Conservation (phyloP, 2,888 invertebrate genomes). For the Sphinx pinastri region DNA sequence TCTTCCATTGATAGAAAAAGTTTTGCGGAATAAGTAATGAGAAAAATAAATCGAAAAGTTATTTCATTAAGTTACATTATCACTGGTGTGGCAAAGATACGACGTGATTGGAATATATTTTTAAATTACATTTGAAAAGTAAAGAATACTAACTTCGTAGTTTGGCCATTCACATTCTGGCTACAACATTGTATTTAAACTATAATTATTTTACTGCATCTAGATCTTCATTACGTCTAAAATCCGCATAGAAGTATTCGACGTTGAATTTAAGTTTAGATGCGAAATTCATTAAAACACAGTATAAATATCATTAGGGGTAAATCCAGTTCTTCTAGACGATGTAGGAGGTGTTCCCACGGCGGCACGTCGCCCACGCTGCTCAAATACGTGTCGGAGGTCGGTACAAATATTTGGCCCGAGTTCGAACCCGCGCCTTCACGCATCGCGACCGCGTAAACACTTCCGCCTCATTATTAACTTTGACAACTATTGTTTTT, state of each 20-base stretch:
- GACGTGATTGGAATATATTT: slow-evolving; percentile 1
- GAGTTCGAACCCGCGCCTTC: background rate
- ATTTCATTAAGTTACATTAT: slow-evolving; percentile 20
- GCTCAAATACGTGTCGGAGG: background rate
- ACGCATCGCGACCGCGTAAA: slow-evolving; percentile 4
- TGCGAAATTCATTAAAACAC: too few relatives aligned
- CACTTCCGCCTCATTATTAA: slow-evolving; percentile 5
- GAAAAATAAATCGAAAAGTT: slow-evolving; percentile 21
- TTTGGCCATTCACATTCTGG: too few relatives aligned
- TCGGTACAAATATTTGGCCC: slow-evolving; percentile 6
- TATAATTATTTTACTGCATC: too few relatives aligned
- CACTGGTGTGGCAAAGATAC: background rate
- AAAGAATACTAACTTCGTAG: too few relatives aligned
- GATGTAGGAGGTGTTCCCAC: slow-evolving; percentile 12
- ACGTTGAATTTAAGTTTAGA: too few relatives aligned
- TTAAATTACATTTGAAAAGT: too few relatives aligned
- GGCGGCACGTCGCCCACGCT: background rate
- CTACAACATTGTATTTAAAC: too few relatives aligned
- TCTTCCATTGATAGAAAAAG: slow-evolving; percentile 25
- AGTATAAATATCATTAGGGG: background rate
- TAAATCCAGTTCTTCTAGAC: background rate
- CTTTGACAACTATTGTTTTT: slow-evolving; percentile 11
- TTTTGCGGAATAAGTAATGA: slow-evolving; percentile 21
- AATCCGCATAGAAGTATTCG: background rate
- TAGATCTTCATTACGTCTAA: too few relatives aligned